Evolutionary conservation across 2,888 invertebrate species (phyloP).

Genomic region (Thecocarcelia acutangulata): DNA sequence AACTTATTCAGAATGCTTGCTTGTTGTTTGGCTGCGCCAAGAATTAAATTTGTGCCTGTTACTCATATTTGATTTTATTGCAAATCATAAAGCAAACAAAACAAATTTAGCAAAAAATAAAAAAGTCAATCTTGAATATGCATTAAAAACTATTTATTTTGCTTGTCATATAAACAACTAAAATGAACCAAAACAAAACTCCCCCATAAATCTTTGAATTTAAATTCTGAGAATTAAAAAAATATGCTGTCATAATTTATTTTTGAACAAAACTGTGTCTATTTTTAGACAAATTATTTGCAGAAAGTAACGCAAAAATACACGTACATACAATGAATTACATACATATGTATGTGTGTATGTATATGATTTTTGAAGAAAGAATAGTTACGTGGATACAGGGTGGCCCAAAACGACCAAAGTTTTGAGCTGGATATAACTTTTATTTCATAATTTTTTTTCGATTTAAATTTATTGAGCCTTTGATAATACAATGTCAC

Average conservation of each 20-base stretch:
- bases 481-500: too few species aligned
- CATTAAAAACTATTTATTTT: slow-evolving; percentile 47
- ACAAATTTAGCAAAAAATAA: background rate
- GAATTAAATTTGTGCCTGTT: slow-evolving; percentile 24
- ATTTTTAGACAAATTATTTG: slow-evolving; percentile 38
- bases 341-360: background rate
- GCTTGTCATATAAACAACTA: slow-evolving; percentile 14
- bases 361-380: too few species aligned
- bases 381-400: too few species aligned
- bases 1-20: background rate
- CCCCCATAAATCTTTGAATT: slow-evolving; percentile 60
- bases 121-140: slow-evolving; percentile 28
- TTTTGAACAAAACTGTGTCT: slow-evolving; percentile 11
- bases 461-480: too few species aligned
- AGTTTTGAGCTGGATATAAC: too few species aligned
- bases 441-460: too few species aligned
- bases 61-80: slow-evolving; percentile 32
- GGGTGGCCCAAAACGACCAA: too few species aligned
- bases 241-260: slow-evolving; percentile 43
- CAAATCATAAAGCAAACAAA: slow-evolving; percentile 5
- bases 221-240: slow-evolving; percentile 46
- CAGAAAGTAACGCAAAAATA: background rate
- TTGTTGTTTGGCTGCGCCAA: too few species aligned
- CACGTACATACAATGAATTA: background rate
- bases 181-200: slow-evolving; percentile 59